Percentiles rank a stretch among this genome's conserved stretches.
Evolutionary conservation across 2,797 vertebrate genomes (phyloP).

Genomic region (Malurus splendens): DNA sequence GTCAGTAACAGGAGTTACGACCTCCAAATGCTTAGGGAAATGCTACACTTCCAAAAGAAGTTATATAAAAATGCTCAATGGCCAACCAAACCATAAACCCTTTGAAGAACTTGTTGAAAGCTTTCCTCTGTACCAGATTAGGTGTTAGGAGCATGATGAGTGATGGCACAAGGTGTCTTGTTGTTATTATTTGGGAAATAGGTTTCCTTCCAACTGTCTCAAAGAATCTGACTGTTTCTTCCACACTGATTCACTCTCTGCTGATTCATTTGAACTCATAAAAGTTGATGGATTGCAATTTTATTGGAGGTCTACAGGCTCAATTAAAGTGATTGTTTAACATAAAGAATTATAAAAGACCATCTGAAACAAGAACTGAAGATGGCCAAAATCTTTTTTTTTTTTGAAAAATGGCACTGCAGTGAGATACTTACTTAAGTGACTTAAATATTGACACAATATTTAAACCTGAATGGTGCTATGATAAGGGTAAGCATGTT

Average conservation of each 20-base stretch:
- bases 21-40: background rate
- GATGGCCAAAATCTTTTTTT: background rate
- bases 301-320: background rate
- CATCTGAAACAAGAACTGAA: background rate
- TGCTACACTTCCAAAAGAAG: background rate
- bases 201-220: background rate
- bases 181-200: background rate
- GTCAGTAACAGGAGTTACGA: background rate
- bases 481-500: background rate
- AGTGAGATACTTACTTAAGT: background rate
- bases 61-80: background rate
- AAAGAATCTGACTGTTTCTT: background rate
- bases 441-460: background rate
- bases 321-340: background rate
- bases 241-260: background rate
- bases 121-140: background rate
- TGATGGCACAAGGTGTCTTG: background rate
- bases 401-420: background rate
- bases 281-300: background rate
- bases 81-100: background rate
- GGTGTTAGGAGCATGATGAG: background rate
- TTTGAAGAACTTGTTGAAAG: conserved; percentile 16
- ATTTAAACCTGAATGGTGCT: background rate
- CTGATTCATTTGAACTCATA: background rate
- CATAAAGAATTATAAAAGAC: background rate